Evolutionary conservation across 2,888 invertebrate genomes (phyloP), one percentile per base, ranked within the genome.

Genomic region (Ornithoptera priamus): DNA sequence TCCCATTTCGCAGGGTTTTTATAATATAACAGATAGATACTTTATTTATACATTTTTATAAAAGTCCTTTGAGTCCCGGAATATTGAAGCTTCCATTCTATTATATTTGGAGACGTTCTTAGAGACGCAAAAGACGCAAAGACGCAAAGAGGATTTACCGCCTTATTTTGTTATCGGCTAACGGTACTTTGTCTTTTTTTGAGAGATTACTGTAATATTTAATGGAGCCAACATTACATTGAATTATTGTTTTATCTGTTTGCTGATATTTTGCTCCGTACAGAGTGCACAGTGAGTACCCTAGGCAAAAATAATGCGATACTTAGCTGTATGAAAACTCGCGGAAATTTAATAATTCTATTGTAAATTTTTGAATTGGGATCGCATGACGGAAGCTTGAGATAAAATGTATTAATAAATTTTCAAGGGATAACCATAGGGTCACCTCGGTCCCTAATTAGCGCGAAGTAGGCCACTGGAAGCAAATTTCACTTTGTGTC

Each of bases 401-500:
- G 2, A 53, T 53, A 53, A 53, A 12, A n/a, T 53, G n/a, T 15
- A 6, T 18, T 53, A 53, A 53, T 53, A 17, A 53, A 53, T 53
- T 53, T 53, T 53, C 53, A n/a, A 15, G 18, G n/a, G 53, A 53
- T 39, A 53, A 53, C 18, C 17, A 65, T 65, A 58, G 39, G 36
- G 36, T 39, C 62, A n/a, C 15, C n/a, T 22, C 18, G 58, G 20
- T 62, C 59, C 66, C 53, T 62, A 70, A 70, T 59, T 62, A 69
- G 66, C 65, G 62, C 62, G 30, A 66, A 36, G 50, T 39, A 56
- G 39, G 22, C 39, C 46, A 42, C 20, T 57, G 39, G 46, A 65
- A 56, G 65, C 62, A 62, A 70, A 65, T 62, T 66, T 66, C 57
- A 62, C 22, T 60, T 61, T 62, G 42, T 42, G 64, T 22, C 53